phyloP scores from a whole-genome alignment of 2,888 invertebrate species.

The Hypolimnas misippus region DNA sequence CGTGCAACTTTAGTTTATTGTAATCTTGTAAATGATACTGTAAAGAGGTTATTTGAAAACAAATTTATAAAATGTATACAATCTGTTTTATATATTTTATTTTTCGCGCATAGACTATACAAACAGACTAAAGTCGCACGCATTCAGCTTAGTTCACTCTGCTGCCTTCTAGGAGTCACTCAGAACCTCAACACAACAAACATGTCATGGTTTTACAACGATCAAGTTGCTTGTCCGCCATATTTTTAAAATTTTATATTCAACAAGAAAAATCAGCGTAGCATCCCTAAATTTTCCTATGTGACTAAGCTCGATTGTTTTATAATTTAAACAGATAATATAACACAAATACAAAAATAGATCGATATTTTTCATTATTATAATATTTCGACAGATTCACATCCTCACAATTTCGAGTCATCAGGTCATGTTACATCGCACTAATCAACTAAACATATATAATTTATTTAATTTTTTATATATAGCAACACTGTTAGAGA shows the following conservation, averaged over 20 bases:
- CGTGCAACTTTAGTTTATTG: neutral
- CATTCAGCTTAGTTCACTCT: constrained; percentile 1
- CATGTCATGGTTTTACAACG: constrained; percentile 48
- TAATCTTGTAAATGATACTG: neutral
- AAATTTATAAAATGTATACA: neutral
- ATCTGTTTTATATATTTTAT: neutral
- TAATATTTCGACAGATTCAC: constrained; percentile 9
- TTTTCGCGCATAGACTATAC: constrained; percentile 2
- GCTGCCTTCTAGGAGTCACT: constrained; percentile 28
- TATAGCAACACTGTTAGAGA: constrained; percentile 22
- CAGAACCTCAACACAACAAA: constrained; percentile 38
- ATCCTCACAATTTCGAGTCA: constrained; percentile 13
- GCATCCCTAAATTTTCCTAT: constrained; percentile 28
- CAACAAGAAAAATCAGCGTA: constrained; percentile 43
- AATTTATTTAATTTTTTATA: constrained; percentile 11
- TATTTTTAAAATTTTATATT: constrained; percentile 34
- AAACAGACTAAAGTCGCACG: constrained; percentile 11
- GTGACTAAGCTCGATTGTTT: constrained; percentile 32
- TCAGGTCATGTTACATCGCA: neutral
- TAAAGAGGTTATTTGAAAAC: neutral
- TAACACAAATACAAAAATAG: constrained; percentile 12
- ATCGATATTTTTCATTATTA: constrained; percentile 5
- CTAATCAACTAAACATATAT: constrained; percentile 7
- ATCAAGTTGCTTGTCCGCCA: constrained; percentile 42
- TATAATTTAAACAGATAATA: constrained; percentile 25